Evolutionary conservation across 2,113 vertebrate species (phyloP).

Genomic region (Isichthys henryi): DNA sequence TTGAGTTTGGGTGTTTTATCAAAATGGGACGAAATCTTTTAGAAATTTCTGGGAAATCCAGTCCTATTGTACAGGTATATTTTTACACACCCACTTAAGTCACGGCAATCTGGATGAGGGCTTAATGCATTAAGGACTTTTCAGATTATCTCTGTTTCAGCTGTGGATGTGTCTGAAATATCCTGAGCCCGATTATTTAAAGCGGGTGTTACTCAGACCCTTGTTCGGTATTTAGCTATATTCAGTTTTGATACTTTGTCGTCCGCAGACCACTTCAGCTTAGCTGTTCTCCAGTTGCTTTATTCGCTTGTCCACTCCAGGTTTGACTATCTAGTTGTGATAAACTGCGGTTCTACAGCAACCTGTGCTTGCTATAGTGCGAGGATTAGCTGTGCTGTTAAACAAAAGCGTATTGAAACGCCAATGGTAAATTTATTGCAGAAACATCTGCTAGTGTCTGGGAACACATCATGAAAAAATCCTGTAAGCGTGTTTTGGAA

Average conservation of each 20-base stretch:
- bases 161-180: not conserved
- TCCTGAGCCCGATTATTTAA: not conserved
- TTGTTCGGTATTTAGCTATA: not conserved
- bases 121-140: not conserved
- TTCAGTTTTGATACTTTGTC: not conserved
- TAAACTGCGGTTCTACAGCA: not conserved
- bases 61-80: not conserved
- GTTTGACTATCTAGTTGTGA: not conserved
- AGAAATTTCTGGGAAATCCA: not conserved
- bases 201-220: not conserved
- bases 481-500: not conserved
- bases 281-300: not conserved
- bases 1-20: not conserved
- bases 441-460: not conserved
- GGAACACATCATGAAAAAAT: not conserved
- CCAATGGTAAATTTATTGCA: not conserved
- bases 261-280: not conserved
- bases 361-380: not conserved
- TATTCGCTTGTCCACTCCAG: not conserved
- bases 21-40: not conserved
- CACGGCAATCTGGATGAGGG: not conserved
- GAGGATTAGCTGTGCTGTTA: not conserved
- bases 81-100: not conserved
- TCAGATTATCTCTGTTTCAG: not conserved
- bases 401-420: conserved; percentile 5